Evolutionary conservation across 2,888 invertebrate species (phyloP), one percentile per base, ranked within the genome.

Genomic region (Lampropteryx suffumata): DNA sequence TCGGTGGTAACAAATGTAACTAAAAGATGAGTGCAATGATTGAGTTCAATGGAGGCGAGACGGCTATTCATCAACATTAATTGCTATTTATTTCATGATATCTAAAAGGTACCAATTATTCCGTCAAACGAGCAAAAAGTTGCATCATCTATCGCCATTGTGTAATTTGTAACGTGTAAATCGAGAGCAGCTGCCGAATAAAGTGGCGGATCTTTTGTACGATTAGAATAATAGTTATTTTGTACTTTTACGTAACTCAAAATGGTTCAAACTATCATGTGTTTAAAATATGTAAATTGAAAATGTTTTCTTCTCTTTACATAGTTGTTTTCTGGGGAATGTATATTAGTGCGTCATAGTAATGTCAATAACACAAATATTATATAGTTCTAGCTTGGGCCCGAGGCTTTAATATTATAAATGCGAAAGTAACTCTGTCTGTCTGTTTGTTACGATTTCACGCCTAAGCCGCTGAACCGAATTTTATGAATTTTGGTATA

Each of bases 141-240:
- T 82, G 73, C 76, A 74, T 78, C 77, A 83, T 66, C 67, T 69
- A 83, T 76, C 73, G 35, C 34, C 69, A 78, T 83, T 79, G 79
- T 74, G 63, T 66, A 72, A 76, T 50, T 76, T 73, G 60, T 66
- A 72, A 74, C 71, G 71, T 68, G 70, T 70, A 64, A 52, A 72
- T 73, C 68, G 69, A 73, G 68, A 69, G 70, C 71, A 68, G 67
- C 65, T 69, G 65, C 65, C 69, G 67, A 82, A 80, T 71, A 36
- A 79, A 78, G 77, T 81, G 73, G 76, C 70, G 69, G 79, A 70
- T 76, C 79, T 81, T 84, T 84, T 80, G 79, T 82, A 71, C 65
- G 64, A 71, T 73, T 71, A 70, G 69, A 73, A 75, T 57, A 61
- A 56, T 50, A 55, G 59, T 67, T 54, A 50, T 35, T 53, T 52